Base-by-base conservation (phyloP, 1,140 invertebrate genomes). In the Leptinotarsa lineolata region DNA sequence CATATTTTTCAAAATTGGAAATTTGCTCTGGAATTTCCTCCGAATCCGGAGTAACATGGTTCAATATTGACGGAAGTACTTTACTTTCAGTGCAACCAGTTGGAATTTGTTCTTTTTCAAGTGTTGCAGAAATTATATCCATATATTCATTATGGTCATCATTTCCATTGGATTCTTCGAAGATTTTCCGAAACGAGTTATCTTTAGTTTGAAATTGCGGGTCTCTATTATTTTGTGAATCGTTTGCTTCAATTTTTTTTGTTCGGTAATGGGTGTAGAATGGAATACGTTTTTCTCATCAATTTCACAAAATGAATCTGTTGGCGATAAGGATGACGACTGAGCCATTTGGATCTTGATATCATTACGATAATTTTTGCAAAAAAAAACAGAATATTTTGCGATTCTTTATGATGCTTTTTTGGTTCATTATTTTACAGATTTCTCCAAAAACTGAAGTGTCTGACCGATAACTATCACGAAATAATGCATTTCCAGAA, bases 21-120 rank as follows among this genome's bases (percentile, higher is more conserved):
- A 64, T 22, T 20, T 18, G 21, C 21, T 22, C 22, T 16, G 61
- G 22, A 21, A 64, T 30, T 11, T 64, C 22, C 22, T 64, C 61
- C n/a, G 30, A 64, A 64, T 64, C 61, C 18, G 61, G 30, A 64
- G 21, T 64, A 30, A 64, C 22, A 24, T 64, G 21, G 16, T 64
- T 24, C 12, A 63, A 16, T 20, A 13, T 5, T 12, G 18, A 24
- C 24, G 24, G 24, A 24, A 24, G 24, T 24, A 6, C 5, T 24
- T 24, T 5, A 48, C 46, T 15, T 48, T 5, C 46, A 48, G 3
- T 16, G 46, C 13, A 15, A 48, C 16, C 13, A 48, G 16, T 48
- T n/a, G n/a, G n/a, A n/a, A n/a, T n/a, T 48, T 48, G 46, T 15
- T 48, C 46, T 15, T 5, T 48, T 48, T 48, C 46, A 48, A n/a